phyloP scores from a whole-genome alignment of 2,113 vertebrate genomes.

The Anas platyrhynchos region DNA sequence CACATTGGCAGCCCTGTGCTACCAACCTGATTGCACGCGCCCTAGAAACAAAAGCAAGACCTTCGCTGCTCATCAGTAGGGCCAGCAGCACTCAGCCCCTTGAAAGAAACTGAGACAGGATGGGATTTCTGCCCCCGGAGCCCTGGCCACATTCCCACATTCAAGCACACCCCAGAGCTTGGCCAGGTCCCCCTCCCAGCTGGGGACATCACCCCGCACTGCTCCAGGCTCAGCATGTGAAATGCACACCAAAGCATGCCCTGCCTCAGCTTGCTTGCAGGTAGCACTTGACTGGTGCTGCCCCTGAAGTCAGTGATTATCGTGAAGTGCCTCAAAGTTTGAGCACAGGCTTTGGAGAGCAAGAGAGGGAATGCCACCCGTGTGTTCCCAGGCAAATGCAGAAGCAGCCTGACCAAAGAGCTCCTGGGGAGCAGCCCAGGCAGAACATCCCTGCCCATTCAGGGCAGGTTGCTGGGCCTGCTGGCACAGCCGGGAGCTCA shows the following conservation, averaged over 20 bases:
- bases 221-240: background rate
- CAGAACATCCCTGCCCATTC: background rate
- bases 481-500: background rate
- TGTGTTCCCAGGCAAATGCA: background rate
- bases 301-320: background rate
- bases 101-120: background rate
- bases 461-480: background rate
- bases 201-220: fast-evolving
- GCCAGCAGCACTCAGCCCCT: background rate
- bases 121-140: background rate
- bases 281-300: background rate
- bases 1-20: fast-evolving
- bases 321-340: background rate
- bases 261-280: background rate
- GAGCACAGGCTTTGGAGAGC: background rate
- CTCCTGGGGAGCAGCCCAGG: background rate
- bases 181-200: background rate
- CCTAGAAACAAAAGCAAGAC: background rate
- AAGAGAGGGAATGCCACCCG: background rate
- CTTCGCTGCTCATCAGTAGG: fast-evolving
- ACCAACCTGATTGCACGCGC: fast-evolving
- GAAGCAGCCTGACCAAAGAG: background rate
- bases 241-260: background rate
- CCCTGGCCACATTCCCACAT: fast-evolving
- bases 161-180: background rate